Base-by-base conservation (phyloP, 2,797 vertebrate genomes). In the Sparidentex hasta region DNA sequence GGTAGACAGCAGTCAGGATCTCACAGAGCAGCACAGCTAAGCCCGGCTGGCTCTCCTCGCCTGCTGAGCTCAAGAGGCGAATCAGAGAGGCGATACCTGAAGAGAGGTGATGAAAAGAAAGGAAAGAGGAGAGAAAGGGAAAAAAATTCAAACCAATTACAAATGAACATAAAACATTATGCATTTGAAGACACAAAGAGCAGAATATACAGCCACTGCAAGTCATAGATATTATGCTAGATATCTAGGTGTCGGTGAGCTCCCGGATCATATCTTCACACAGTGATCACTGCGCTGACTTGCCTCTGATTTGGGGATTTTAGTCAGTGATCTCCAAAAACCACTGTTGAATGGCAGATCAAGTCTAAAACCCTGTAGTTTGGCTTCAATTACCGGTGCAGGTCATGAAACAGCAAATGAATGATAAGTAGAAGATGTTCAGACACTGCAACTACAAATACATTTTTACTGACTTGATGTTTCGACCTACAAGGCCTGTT, bases 21-120 rank as follows among this genome's bases (percentile, higher is more conserved):
- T 99, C 98, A 85, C 98, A 99, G 63, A 99, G 96, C 67, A 99
- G 92, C 88, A 99, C 90, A 1, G 96, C 95, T 73, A 99, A 95
- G 55, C 96, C 96, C 1, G 98, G 96, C 58, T 98, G 98, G 78
- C 95, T 97, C 88, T 99, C 98, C 54, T 99, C 98, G 0, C 97
- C 97, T 43, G 96, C 95, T 71, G 96, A 96, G 94, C 94, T 97
- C 94, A 99, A 82, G 65, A 98, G 94, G 58, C 83, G 92, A 82
- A 97, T 93, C 69, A 99, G 93, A 81, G 94, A 92, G 18, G 93
- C 93, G 67, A 99, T 96, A 87, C 98, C 98, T 99, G 92, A 16
- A 65, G 74, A 74, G 56, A 62, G 6, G 51, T 33, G 3, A 52
- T 0, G 29, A n/a, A 20, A 43, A 5, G 21, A 27, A 11, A 43